Evolutionary conservation across 2,113 vertebrate genomes (phyloP), one percentile per base, ranked within the genome.

Genomic region (Urocitellus parryii): DNA sequence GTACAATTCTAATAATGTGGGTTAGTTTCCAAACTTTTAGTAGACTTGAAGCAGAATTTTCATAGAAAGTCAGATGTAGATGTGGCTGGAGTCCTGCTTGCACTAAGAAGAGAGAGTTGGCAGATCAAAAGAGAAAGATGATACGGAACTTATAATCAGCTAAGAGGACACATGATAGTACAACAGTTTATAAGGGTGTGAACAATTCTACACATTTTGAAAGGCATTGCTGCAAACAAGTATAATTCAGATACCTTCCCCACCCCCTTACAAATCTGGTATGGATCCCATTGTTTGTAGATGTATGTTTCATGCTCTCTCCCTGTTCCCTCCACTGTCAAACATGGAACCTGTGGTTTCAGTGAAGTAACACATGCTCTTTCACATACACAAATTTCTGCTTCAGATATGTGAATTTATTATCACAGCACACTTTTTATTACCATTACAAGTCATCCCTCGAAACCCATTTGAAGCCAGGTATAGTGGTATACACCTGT

Each of bases 31-130:
- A 37, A 95, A 37, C 34, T 81, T 81, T 95, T 51, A 48, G 37
- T 88, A 82, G 42, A 45, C 39, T 65, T 78, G n/a, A 90, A 82
- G 27, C 25, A 84, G 51, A 94, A 72, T 95, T 92, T 95, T 80
- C 78, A 56, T 87, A 84, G 76, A 77, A 81, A 65, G n/a, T 88
- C 78, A 90, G 27, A 48, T 90, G 27, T 68, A 16, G 63, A 32
- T 72, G 32, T 82, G 39, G 18, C 61, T n/a, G 45, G 81, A 96
- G 39, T 91, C 37, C 32, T 84, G 56, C 81, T 17, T 90, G 9
- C 68, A 65, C 82, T 42, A 74, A 85, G 67, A 85, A 68, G 42
- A 88, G 42, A 51, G 42, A 84, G 16, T 11, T 91, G 67, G 39
- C 1, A 82, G 79, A 63, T 17, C 32, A 78, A 88, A 77, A 48